Evolutionary conservation across 2,797 vertebrate genomes (phyloP).

Genomic region (Pogoniulus pusillus): DNA sequence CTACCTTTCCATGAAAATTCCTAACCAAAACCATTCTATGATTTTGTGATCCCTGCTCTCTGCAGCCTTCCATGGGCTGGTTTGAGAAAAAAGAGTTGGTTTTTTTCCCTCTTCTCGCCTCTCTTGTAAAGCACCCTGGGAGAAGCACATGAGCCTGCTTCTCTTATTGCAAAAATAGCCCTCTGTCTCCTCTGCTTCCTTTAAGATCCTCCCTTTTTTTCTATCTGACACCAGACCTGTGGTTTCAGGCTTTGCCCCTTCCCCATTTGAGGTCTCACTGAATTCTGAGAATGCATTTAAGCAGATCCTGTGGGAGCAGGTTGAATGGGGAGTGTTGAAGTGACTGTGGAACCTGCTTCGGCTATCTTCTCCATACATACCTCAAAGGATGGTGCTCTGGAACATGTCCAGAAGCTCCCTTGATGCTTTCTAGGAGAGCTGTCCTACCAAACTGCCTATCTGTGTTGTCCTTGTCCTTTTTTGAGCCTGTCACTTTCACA

Average conservation of each 20-base stretch:
- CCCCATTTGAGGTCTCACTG: not conserved
- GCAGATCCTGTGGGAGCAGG: not conserved
- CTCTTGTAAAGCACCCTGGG: too few species aligned
- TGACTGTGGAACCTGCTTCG: not conserved
- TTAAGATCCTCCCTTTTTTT: not conserved
- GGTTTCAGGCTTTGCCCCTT: not conserved
- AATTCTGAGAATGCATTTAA: not conserved
- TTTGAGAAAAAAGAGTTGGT: not conserved
- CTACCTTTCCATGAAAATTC: too few species aligned
- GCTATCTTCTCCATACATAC: not conserved
- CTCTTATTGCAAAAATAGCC: not conserved
- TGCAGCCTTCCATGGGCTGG: not conserved
- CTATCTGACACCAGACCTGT: not conserved
- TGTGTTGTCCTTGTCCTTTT: not conserved
- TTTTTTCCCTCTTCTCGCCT: too few species aligned
- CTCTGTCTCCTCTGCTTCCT: not conserved
- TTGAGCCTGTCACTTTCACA: not conserved
- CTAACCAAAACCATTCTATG: too few species aligned
- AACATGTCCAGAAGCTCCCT: not conserved
- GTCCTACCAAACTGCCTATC: not conserved
- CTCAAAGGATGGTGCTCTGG: not conserved
- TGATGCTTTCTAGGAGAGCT: not conserved
- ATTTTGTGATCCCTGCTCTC: not conserved
- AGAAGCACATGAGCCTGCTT: not conserved
- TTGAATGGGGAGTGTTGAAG: not conserved